These are phyloP conservation scores for Bombus terrestris DNA, from an alignment of 1,140 invertebrate species.

Conservation along the genomic window DNA sequence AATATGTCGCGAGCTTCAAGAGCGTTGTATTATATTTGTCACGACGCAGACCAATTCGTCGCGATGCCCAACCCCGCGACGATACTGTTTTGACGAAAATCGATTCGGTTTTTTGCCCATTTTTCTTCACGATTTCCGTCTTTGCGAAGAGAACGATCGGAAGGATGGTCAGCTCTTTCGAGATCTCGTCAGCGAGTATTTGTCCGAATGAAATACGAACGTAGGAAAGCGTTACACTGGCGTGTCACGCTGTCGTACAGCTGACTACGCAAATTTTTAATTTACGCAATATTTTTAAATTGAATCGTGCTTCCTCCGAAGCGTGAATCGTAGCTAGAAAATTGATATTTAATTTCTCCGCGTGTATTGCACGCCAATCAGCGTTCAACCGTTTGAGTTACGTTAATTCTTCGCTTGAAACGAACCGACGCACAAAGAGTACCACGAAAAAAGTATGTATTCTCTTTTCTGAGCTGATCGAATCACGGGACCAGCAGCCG, in stretches of 20 bases:
- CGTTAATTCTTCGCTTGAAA: slow-evolving; percentile 17
- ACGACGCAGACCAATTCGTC: background rate
- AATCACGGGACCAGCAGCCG: background rate
- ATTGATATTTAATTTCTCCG: slow-evolving; percentile 30
- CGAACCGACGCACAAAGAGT: background rate
- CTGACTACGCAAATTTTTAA: background rate
- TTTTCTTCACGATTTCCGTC: background rate
- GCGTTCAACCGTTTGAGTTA: slow-evolving; percentile 6
- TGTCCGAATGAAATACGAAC: background rate
- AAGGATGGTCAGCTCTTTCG: too few relatives aligned
- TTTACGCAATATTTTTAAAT: slow-evolving; percentile 6
- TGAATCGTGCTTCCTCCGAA: slow-evolving; percentile 9
- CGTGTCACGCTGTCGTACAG: too few relatives aligned
- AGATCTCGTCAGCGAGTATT: too few relatives aligned
- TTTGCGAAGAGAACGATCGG: background rate
- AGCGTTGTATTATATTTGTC: slow-evolving; percentile 2
- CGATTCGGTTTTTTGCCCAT: background rate
- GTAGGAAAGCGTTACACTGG: background rate
- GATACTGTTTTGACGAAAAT: background rate
- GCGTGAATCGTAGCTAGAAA: background rate
- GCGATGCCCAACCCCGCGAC: background rate
- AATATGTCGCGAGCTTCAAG: slow-evolving; percentile 5
- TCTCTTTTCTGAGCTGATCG: background rate
- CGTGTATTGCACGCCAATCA: background rate
- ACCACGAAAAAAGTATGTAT: background rate